Evolutionary conservation across 1,140 invertebrate genomes (phyloP).

Genomic region (Araneus ventricosus): DNA sequence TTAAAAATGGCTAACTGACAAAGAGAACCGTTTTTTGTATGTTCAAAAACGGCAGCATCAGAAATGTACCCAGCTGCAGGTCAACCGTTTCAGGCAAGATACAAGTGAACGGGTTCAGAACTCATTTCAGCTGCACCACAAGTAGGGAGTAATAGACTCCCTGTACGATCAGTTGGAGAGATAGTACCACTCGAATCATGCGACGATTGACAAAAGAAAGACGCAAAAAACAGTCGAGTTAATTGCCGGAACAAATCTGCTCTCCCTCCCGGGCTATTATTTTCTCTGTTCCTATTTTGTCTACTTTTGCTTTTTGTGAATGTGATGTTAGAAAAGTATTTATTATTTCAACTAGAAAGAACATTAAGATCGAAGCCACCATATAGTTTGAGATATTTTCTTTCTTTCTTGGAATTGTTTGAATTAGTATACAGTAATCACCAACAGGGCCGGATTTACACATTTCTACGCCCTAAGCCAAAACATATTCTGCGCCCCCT

Average conservation of each 20-base stretch:
- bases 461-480: too few relatives aligned
- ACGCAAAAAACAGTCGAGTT: constrained; percentile 29
- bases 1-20: background rate
- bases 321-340: too few relatives aligned
- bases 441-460: too few relatives aligned
- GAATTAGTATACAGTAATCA: too few relatives aligned
- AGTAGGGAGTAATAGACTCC: constrained; percentile 28
- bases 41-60: background rate
- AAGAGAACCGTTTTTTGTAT: background rate
- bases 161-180: constrained; percentile 17
- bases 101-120: background rate
- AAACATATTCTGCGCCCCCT: too few relatives aligned
- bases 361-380: too few relatives aligned
- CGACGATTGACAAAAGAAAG: constrained; percentile 39
- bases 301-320: too few relatives aligned
- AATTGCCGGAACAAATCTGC: constrained; percentile 31
- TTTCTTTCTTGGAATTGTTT: too few relatives aligned
- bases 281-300: too few relatives aligned
- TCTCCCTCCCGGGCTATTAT: too few relatives aligned
- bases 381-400: too few relatives aligned
- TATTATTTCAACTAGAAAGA: too few relatives aligned
- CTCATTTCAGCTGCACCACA: background rate
- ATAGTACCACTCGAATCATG: constrained; percentile 6
- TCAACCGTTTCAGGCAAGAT: constrained; percentile 37
- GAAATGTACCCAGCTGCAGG: constrained; percentile 50